These are phyloP conservation scores for Drosophila arizonae DNA, from an alignment of 1,140 invertebrate genomes.

Conservation along the genomic window DNA sequence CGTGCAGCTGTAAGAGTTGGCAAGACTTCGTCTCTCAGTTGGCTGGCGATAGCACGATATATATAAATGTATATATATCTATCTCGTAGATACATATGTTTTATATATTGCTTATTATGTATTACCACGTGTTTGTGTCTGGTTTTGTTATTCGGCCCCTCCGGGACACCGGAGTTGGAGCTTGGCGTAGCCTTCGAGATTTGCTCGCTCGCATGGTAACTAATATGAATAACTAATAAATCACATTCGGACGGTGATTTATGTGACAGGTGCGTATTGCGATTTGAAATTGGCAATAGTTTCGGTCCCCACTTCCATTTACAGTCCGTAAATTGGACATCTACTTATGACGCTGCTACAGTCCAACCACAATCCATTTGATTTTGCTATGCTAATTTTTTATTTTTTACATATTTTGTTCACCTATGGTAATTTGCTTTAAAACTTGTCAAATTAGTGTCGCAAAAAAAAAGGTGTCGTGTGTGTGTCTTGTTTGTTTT, in stretches of 20 bases:
- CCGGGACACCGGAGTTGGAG: slow-evolving; percentile 48
- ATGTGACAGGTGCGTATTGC: slow-evolving; percentile 80
- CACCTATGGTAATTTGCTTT: slow-evolving; percentile 55
- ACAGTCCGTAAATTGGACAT: slow-evolving; percentile 62
- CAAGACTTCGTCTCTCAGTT: slow-evolving; percentile 41
- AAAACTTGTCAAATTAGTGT: slow-evolving; percentile 57
- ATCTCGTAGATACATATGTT: slow-evolving; percentile 71
- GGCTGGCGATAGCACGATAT: slow-evolving; percentile 40
- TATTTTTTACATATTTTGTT: slow-evolving; percentile 10
- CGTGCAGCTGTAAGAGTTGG: slow-evolving; percentile 57
- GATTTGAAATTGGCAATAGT: slow-evolving; percentile 80
- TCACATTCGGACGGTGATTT: slow-evolving; percentile 76
- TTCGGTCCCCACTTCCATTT: slow-evolving; percentile 59
- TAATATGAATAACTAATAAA: slow-evolving; percentile 81
- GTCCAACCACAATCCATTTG: slow-evolving; percentile 10
- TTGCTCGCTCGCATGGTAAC: slow-evolving; percentile 49
- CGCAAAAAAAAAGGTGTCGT: slow-evolving; percentile 21
- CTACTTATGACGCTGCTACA: slow-evolving; percentile 42
- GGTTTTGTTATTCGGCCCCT: slow-evolving; percentile 43
- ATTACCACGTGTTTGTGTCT: slow-evolving; percentile 65
- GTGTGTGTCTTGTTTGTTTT: slow-evolving; percentile 13
- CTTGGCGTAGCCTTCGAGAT: slow-evolving; percentile 37
- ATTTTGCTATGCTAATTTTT: slow-evolving; percentile 55
- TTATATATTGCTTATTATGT: slow-evolving; percentile 75
- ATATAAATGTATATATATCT: not conserved